Evolutionary conservation across 2,797 vertebrate genomes (phyloP), one percentile per base, ranked within the genome.

Genomic region (Setipinna tenuifilis): DNA sequence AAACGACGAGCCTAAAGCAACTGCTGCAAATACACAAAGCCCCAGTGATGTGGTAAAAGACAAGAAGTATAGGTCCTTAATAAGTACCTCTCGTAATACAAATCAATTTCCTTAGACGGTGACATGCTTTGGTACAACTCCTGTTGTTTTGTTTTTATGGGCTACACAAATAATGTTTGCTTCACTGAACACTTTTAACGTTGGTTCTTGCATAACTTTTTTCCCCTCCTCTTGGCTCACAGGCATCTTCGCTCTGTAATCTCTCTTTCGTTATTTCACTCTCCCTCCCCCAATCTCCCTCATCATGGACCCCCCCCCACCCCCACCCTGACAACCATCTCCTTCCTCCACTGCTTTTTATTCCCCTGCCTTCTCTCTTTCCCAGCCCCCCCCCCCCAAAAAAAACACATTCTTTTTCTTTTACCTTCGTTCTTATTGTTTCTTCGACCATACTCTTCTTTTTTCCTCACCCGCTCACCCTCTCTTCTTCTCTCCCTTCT

Each of bases 261-360:
- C 35, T 78, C 71, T 44, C 65, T 44, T 78, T 78, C 35, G 17
- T n/a, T 78, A 21, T 78, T 78, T 78, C 71, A 75, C 28, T 28
- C 68, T 9, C 31, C 68, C 68, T 6, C 61, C n/a, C n/a, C n/a
- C n/a, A 7, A 65, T 21, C 61, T 65, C n/a, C 10, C 61, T 65
- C 61, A 65, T 65, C 68, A 75, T 1, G 16, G 14, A 9, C 28
- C 11, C 2, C 68, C 25, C 62, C 25, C 28, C 62, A 85, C 82
- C 16, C 75, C 28, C 61, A 31, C 61, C 7, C 59, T 11, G 41
- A 14, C 71, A 50, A 75, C 1, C 65, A 2, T 12, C 65, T 28
- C 61, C 65, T 6, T 21, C 25, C 25, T 11, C 31, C 4, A 31
- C 14, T 2, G 16, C 68, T 75, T 28, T 19, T 28, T 12, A 17